Evolutionary conservation across 2,888 invertebrate genomes (phyloP).

Genomic region (Agrotis exclamationis): DNA sequence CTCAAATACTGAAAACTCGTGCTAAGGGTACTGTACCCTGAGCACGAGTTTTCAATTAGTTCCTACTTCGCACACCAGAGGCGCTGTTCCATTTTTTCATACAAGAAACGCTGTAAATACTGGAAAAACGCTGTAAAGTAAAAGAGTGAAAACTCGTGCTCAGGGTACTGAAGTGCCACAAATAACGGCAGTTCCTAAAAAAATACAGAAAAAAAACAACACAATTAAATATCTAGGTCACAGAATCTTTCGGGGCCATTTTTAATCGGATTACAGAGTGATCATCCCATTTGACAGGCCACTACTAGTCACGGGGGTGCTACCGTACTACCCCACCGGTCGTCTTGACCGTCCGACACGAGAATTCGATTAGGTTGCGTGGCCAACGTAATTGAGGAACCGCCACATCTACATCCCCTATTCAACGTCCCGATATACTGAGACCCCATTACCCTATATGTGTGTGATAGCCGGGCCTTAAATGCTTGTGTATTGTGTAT

Average conservation of each 20-base stretch:
- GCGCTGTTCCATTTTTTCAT: too few relatives aligned
- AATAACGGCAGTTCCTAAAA: too few relatives aligned
- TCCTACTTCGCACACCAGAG: too few relatives aligned
- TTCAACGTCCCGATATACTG: slow-evolving; percentile 27
- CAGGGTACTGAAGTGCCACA: too few relatives aligned
- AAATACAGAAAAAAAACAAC: too few relatives aligned
- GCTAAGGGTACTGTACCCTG: too few relatives aligned
- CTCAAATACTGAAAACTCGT: too few relatives aligned
- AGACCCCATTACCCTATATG: slow-evolving; percentile 11
- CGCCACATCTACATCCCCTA: slow-evolving; percentile 52
- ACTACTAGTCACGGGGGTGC: slow-evolving; percentile 37
- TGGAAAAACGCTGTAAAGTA: too few relatives aligned
- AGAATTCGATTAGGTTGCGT: slow-evolving; percentile 78
- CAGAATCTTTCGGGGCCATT: slow-evolving; percentile 3
- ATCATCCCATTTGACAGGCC: slow-evolving; percentile 41
- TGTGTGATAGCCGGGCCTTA: slow-evolving; percentile 26
- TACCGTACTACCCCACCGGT: slow-evolving; percentile 20
- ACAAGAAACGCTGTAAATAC: too few relatives aligned
- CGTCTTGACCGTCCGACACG: slow-evolving; percentile 71
- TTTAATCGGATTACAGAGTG: slow-evolving; percentile 40
- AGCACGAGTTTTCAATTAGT: too few relatives aligned
- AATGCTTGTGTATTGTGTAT: slow-evolving; percentile 39
- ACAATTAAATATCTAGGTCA: background rate
- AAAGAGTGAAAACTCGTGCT: too few relatives aligned
- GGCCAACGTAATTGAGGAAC: slow-evolving; percentile 69